Base-by-base conservation (phyloP, 2,888 invertebrate species). In the Uloborus plumipes region DNA sequence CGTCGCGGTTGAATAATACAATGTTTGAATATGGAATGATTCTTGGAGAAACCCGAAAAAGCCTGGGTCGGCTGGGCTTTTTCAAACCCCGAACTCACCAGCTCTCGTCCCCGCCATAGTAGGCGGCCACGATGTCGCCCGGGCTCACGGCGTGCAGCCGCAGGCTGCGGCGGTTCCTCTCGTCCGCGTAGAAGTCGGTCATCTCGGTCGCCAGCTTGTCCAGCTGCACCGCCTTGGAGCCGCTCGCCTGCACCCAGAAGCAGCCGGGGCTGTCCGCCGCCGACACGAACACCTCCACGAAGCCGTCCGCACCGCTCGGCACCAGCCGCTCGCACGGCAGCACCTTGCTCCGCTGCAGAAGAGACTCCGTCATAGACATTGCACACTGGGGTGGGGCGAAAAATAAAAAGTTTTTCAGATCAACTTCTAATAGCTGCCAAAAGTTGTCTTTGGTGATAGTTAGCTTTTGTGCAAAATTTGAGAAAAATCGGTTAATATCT, bases 91-190 rank as follows among this genome's bases (percentile, higher is more conserved):
- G n/a, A n/a, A n/a, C n/a, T n/a, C n/a, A n/a, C 95, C 95, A 97
- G 88, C 84, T 84, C 14, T 92, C 91, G 89, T 96, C 96, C 88
- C 92, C 92, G 16, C 92, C 91, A 88, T 94, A 96, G 87, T 93
- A 92, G 0, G 95, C 95, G 20, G 95, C 96, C 16, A 97, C 95
- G 84, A 95, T 92, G 89, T 96, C 94, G 0, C 95, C 96, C 78
- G 92, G 90, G 20, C 20, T 49, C 13, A 83, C 51, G 16, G 18
- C 39, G 20, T 62, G 59, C 15, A 69, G 49, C 26, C 59, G 72
- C 11, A 59, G 58, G 11, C 50, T 51, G 7, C 55, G 77, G 22
- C 78, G 64, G 22, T 70, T 73, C 49, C 66, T 74, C 55, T 72
- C 69, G n/a, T 79, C 78, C 61, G 90, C 90, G 88, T 96, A 97